Percentiles rank a stretch among this genome's conserved stretches.
Conservation (phyloP, 37 sponge, comb jelly and placozoan species). For the Hexactinellida sp. region DNA sequence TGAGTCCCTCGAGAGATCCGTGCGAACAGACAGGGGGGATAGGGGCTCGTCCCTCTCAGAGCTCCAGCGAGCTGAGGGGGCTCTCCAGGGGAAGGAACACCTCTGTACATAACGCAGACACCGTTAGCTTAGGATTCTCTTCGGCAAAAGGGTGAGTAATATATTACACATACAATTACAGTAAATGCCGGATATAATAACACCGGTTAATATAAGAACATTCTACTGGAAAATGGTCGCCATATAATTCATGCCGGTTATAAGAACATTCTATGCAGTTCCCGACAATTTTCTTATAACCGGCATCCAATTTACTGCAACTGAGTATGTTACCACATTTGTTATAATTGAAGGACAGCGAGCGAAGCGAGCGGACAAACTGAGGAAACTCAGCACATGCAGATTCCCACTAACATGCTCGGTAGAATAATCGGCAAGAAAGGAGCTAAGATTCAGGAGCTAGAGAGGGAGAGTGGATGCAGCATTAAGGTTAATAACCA, state of each 20-base stretch:
- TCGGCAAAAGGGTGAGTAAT: neutral
- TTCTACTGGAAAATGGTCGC: too few species aligned
- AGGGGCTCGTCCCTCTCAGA: neutral
- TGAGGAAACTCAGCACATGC: neutral
- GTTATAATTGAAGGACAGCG: too few species aligned
- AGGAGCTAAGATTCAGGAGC: constrained; percentile 31
- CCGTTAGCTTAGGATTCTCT: neutral
- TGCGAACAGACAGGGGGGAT: neutral
- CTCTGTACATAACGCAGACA: neutral
- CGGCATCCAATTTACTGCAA: too few species aligned
- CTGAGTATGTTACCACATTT: too few species aligned
- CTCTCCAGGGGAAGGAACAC: neutral
- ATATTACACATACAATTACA: too few species aligned
- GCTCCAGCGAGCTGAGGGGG: neutral
- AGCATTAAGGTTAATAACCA: constrained; percentile 32
- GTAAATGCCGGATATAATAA: too few species aligned
- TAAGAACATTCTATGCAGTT: too few species aligned
- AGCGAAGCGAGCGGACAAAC: neutral
- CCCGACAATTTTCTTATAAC: too few species aligned
- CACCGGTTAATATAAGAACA: too few species aligned
- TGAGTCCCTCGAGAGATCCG: neutral
- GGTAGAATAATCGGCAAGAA: constrained; percentile 23
- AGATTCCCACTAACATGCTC: constrained; percentile 6
- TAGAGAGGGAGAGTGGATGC: constrained; percentile 36
- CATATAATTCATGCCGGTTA: too few species aligned